Percentiles rank a stretch among this genome's conserved stretches.
Conservation (phyloP, 2,888 invertebrate species). For the Papilio elwesi region DNA sequence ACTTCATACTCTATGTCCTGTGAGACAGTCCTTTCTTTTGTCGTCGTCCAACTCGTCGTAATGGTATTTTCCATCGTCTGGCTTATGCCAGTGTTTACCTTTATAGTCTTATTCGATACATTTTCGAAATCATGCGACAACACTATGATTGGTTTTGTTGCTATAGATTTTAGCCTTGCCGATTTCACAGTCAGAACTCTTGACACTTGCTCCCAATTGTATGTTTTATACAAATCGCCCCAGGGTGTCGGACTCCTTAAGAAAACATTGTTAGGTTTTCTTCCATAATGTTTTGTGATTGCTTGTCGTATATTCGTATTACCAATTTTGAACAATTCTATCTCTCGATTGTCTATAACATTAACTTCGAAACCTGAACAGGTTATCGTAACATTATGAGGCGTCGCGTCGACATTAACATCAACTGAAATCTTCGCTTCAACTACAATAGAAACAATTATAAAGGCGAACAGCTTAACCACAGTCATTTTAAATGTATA, state of each 20-base stretch:
- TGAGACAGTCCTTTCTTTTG: conserved; percentile 57
- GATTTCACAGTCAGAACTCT: conserved; percentile 52
- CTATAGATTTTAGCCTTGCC: conserved; percentile 51
- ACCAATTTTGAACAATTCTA: conserved; percentile 58
- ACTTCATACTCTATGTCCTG: conserved; percentile 67
- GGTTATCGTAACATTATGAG: conserved; percentile 50
- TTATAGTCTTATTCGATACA: conserved; percentile 59
- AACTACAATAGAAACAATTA: conserved; percentile 39
- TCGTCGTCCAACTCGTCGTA: conserved; percentile 63
- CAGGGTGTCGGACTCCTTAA: conserved; percentile 71
- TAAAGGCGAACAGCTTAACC: conserved; percentile 28
- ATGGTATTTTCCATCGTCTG: conserved; percentile 68
- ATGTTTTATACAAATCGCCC: conserved; percentile 68
- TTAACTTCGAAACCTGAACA: conserved; percentile 58
- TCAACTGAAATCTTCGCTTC: conserved; percentile 60
- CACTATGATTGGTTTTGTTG: conserved; percentile 55
- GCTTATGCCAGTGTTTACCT: conserved; percentile 70
- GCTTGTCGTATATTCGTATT: conserved; percentile 55
- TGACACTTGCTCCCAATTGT: conserved; percentile 66
- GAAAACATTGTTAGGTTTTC: conserved; percentile 57
- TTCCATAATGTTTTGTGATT: conserved; percentile 56
- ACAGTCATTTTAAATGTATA: background rate
- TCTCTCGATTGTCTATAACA: conserved; percentile 56
- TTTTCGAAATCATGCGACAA: conserved; percentile 68
- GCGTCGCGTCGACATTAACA: conserved; percentile 48